These are phyloP conservation scores for Rhogogaster chlorosoma DNA, from an alignment of 2,888 invertebrate species.

Conservation along the genomic window DNA sequence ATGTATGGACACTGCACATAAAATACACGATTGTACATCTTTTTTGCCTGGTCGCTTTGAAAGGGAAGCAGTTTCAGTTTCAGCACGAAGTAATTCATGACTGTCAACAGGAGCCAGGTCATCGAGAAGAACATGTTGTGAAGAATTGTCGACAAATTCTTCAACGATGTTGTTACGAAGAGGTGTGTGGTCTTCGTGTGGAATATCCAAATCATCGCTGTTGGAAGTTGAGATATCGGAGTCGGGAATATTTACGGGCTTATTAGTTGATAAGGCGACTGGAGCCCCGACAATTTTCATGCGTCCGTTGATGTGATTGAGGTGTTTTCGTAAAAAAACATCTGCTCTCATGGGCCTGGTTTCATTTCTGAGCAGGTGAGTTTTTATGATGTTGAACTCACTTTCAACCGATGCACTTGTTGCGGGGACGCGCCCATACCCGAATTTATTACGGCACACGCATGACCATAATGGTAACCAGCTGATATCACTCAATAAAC, in stretches of 20 bases:
- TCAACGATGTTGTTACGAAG: too few species aligned
- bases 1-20: too few species aligned
- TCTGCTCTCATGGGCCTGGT: conserved; percentile 51
- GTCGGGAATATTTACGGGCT: not conserved
- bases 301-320: conserved; percentile 49
- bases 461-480: conserved; percentile 55
- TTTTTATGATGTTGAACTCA: conserved; percentile 54
- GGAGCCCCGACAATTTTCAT: conserved; percentile 37
- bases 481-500: conserved; percentile 49
- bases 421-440: conserved; percentile 56
- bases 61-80: too few species aligned
- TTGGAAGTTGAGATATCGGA: not conserved
- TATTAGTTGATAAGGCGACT: not conserved
- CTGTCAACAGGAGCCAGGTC: too few species aligned
- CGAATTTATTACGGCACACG: conserved; percentile 52
- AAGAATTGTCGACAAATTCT: too few species aligned
- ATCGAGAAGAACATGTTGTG: too few species aligned
- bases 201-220: not conserved
- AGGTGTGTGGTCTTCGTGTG: too few species aligned
- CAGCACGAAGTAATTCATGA: too few species aligned
- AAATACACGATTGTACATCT: too few species aligned
- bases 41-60: too few species aligned
- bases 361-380: conserved; percentile 45
- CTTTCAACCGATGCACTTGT: conserved; percentile 53
- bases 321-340: conserved; percentile 50